phyloP scores from a whole-genome alignment of 2,797 vertebrate genomes.

The Alcedo atthis region DNA sequence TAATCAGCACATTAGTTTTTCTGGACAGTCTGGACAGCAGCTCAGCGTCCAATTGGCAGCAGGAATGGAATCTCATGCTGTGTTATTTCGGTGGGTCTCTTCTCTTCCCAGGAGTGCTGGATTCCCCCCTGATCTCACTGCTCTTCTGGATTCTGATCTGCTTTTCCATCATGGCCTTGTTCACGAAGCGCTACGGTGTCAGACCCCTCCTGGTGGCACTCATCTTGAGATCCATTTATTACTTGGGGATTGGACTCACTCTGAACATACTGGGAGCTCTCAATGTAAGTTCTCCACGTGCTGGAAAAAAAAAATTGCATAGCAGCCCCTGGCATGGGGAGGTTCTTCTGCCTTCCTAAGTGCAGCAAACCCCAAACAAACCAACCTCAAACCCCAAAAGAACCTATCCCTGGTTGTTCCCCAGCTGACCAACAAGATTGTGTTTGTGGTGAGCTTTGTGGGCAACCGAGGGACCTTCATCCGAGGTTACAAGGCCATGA shows the following conservation, averaged over 20 bases:
- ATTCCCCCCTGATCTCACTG: slow-evolving; percentile 88
- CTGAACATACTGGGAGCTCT: slow-evolving; percentile 90
- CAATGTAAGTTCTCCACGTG: slow-evolving; percentile 83
- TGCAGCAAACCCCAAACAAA: background rate
- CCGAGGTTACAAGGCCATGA: slow-evolving; percentile 94
- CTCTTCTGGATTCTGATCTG: slow-evolving; percentile 92
- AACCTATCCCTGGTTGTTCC: background rate
- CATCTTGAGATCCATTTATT: slow-evolving; percentile 92
- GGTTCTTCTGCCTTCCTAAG: background rate
- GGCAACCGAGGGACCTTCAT: slow-evolving; percentile 98
- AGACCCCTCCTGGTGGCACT: slow-evolving; percentile 90
- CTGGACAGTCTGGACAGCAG: background rate
- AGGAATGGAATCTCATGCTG: background rate
- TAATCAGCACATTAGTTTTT: background rate
- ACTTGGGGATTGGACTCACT: slow-evolving; percentile 93
- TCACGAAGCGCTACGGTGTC: slow-evolving; percentile 90
- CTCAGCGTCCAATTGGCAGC: background rate
- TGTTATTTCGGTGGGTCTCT: background rate
- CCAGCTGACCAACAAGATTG: slow-evolving; percentile 95
- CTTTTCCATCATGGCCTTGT: slow-evolving; percentile 88
- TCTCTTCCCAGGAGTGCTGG: slow-evolving; percentile 82
- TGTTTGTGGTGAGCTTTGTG: slow-evolving; percentile 97
- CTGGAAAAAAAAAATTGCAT: background rate
- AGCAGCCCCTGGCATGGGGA: background rate
- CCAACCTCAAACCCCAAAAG: no score